Evolutionary conservation across 2,797 vertebrate species (phyloP).

Genomic region (Phrynocephalus guinanensis): DNA sequence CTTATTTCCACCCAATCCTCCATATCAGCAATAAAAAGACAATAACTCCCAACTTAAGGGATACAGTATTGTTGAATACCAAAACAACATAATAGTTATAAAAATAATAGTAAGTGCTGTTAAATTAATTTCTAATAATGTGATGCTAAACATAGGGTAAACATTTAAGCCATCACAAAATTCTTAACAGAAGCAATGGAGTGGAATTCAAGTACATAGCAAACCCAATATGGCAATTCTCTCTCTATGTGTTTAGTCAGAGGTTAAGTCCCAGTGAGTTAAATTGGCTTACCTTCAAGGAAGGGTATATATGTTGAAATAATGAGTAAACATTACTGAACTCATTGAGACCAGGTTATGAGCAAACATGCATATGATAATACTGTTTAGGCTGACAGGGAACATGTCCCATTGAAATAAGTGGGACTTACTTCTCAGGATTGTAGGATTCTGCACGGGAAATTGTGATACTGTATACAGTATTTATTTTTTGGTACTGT

Average conservation of each 20-base stretch:
- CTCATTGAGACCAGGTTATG: neutral
- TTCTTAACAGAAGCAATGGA: neutral
- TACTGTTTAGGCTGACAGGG: neutral
- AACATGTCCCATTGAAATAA: neutral
- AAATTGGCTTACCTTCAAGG: neutral
- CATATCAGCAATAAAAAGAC: neutral
- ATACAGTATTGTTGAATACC: neutral
- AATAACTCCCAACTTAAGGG: neutral
- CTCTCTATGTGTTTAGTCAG: neutral
- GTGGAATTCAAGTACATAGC: neutral
- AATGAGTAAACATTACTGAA: neutral
- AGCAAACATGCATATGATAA: neutral
- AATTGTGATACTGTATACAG: neutral
- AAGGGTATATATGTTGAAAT: no score
- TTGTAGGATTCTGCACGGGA: neutral
- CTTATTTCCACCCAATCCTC: neutral
- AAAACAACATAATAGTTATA: neutral
- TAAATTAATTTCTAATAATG: neutral
- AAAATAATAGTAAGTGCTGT: neutral
- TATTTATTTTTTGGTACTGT: neutral
- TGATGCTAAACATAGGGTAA: neutral
- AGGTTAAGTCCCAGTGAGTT: neutral
- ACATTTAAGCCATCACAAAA: neutral
- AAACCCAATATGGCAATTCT: neutral
- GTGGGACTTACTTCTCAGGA: neutral